Base-by-base conservation (phyloP, 2,888 invertebrate species). In the Drosophila setosimentum region DNA sequence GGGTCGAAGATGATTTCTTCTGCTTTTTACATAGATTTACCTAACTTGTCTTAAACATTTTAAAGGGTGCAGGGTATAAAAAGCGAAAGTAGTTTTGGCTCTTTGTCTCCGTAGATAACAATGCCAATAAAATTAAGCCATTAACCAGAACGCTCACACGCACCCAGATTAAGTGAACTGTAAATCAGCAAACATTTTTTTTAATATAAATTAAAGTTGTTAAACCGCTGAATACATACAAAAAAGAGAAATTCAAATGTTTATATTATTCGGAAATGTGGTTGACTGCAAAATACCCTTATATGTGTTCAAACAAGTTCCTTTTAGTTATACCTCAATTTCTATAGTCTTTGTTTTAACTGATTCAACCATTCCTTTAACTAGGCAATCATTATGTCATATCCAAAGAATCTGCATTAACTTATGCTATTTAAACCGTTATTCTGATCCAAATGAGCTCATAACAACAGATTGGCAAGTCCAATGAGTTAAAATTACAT, bases 101-200 rank as follows among this genome's bases (percentile, higher is more conserved):
- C 66, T 67, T 51, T 58, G 42, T 45, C 65, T 18, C 60, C 32
- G 35, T 53, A 11, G 8, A 3, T 21, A 49, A 5, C 27, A 45
- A 54, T 48, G 50, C 33, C 67, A 78, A 85, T 87, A 81, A 68
- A 89, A 89, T 85, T 66, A 81, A 78, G 24, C 59, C 62, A 42
- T 70, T 76, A 54, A 54, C 61, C 59, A 32, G 57, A 13, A n/a
- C 11, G 18, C 27, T 54, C 29, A 54, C 24, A 58, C 45, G 45
- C 45, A 58, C 21, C 32, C 21, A 65, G 35, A 51, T 63, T 60
- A 50, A 64, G 29, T 30, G 42, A 29, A 45, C 61, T 64, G 62
- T 27, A 51, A 60, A 62, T 64, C 51, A 58, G 45, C 62, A 57
- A 71, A 61, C 75, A 78, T 21, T n/a, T 8, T 7, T 21, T n/a